phyloP scores from a whole-genome alignment of 2,888 invertebrate genomes.

The Prosapia bicincta region DNA sequence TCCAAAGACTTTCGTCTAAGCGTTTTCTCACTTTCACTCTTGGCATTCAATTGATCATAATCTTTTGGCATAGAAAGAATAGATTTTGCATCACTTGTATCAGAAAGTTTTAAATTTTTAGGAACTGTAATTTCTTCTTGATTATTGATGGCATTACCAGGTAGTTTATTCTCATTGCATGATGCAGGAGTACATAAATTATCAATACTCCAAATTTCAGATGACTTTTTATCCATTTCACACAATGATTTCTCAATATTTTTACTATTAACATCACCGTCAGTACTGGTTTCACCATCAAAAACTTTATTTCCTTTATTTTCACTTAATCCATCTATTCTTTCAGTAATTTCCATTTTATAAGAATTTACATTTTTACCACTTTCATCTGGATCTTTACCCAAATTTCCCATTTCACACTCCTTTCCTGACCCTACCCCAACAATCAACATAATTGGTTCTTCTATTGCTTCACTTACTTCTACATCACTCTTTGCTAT shows the following conservation, averaged over 20 bases:
- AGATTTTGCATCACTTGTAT: background rate
- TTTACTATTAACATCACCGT: conserved; percentile 53
- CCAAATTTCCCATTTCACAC: conserved; percentile 69
- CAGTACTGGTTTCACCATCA: conserved; percentile 69
- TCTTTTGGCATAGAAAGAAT: background rate
- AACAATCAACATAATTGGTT: conserved; percentile 63
- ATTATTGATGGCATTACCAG: background rate
- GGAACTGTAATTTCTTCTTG: background rate
- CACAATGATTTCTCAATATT: background rate
- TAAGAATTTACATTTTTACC: conserved; percentile 1
- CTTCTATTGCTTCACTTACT: conserved; percentile 69
- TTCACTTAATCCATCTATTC: conserved; percentile 63
- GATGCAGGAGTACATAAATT: conserved; percentile 37
- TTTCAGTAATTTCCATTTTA: conserved; percentile 7
- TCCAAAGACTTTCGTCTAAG: conserved; percentile 12
- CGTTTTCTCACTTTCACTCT: background rate
- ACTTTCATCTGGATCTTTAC: conserved; percentile 34
- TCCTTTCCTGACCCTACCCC: conserved; percentile 71
- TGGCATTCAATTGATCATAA: background rate
- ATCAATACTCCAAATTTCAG: conserved; percentile 43
- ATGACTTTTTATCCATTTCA: conserved; percentile 34
- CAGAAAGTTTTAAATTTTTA: background rate
- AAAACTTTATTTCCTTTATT: conserved; percentile 60
- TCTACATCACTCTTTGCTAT: conserved; percentile 12
- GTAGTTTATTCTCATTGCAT: background rate